Evolutionary conservation across 1,140 invertebrate genomes (phyloP).

Genomic region (Cecropterus lyciades): DNA sequence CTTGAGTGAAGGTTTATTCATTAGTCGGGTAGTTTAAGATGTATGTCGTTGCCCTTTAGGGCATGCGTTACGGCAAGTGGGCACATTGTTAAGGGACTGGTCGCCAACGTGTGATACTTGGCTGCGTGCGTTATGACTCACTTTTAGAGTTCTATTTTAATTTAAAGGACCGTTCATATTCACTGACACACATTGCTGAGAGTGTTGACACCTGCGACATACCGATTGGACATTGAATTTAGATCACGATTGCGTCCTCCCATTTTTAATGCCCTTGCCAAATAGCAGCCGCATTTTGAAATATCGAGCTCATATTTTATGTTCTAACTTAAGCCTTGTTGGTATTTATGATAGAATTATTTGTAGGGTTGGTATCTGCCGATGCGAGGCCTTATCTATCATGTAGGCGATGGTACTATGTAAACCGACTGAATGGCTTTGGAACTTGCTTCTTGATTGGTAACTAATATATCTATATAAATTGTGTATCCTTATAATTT

Average conservation of each 20-base stretch:
- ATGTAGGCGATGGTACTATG: slow-evolving; percentile 15
- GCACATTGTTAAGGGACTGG: slow-evolving; percentile 51
- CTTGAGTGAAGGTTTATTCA: slow-evolving; percentile 43
- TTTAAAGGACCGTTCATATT: slow-evolving; percentile 38
- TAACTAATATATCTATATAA: slow-evolving; percentile 14
- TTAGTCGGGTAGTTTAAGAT: slow-evolving; percentile 44
- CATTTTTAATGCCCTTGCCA: slow-evolving; percentile 13
- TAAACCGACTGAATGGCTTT: slow-evolving; percentile 13
- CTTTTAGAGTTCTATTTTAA: slow-evolving; percentile 56
- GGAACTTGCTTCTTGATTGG: slow-evolving; percentile 9
- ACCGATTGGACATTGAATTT: slow-evolving; percentile 15
- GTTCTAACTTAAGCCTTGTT: neutral
- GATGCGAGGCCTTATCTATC: slow-evolving; percentile 6
- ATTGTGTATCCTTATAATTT: slow-evolving; percentile 1
- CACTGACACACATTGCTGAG: slow-evolving; percentile 25
- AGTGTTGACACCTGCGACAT: slow-evolving; percentile 25
- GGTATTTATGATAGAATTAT: neutral
- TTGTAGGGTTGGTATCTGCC: neutral
- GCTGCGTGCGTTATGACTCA: slow-evolving; percentile 52
- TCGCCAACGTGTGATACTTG: slow-evolving; percentile 66
- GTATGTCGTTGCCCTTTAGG: slow-evolving; percentile 54
- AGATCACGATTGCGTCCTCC: slow-evolving; percentile 13
- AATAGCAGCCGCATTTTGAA: neutral
- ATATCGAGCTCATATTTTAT: neutral
- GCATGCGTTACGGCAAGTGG: slow-evolving; percentile 44